Percentiles rank a stretch among this genome's conserved stretches.
Conservation (phyloP, 1,140 invertebrate genomes). For the Cylas formicarius region DNA sequence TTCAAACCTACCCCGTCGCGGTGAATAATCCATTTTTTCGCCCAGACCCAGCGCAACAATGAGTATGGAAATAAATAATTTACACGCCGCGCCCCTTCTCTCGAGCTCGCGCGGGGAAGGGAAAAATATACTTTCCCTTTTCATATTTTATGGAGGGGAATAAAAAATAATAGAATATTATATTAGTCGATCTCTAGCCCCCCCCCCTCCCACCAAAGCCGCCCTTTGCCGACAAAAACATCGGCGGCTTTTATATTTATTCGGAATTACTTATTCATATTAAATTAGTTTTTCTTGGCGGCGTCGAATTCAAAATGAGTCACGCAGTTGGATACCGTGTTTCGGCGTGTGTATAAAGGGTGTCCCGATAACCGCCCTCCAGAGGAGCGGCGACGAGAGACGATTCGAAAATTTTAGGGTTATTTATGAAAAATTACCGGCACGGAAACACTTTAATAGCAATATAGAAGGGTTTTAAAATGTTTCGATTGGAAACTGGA, state of each 20-base stretch:
- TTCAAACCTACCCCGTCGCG: no score
- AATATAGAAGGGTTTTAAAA: no score
- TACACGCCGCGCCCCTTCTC: constrained; percentile 37
- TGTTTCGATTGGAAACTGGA: no score
- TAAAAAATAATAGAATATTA: constrained; percentile 43
- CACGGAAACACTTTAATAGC: no score
- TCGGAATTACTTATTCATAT: constrained; percentile 40
- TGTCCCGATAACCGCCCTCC: no score
- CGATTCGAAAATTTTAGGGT: no score
- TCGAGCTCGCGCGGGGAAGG: no score
- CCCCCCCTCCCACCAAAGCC: constrained; percentile 24
- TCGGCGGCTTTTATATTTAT: constrained; percentile 40
- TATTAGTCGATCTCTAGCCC: constrained; percentile 40
- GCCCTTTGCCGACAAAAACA: no score
- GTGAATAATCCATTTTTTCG: constrained; percentile 29
- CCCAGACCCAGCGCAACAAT: constrained; percentile 32
- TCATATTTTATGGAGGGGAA: constrained; percentile 39
- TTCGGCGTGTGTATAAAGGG: no score
- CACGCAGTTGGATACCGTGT: constrained; percentile 33
- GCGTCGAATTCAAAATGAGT: constrained; percentile 40
- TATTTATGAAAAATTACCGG: no score
- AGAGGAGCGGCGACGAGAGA: no score
- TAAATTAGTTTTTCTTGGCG: constrained; percentile 40
- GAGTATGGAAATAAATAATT: constrained; percentile 40
- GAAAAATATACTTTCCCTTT: constrained; percentile 38